These are phyloP conservation scores for Athripsodes cinereus DNA, from an alignment of 2,888 invertebrate species.

Conservation along the genomic window DNA sequence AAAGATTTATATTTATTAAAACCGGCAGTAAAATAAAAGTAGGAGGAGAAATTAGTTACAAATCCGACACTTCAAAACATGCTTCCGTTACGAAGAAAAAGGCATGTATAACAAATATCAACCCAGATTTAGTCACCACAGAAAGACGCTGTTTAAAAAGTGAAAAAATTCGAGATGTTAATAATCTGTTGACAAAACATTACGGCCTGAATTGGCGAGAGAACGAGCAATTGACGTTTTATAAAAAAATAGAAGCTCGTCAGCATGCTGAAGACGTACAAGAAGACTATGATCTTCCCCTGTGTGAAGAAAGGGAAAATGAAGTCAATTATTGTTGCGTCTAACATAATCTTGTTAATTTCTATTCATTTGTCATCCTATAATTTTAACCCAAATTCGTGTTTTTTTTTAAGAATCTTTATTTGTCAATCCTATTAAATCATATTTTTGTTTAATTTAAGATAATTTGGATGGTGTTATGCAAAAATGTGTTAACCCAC, in stretches of 20 bases:
- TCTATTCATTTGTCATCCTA: not conserved
- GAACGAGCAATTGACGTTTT: conserved; percentile 4
- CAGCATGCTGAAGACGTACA: not conserved
- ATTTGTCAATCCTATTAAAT: not conserved
- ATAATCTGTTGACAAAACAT: no score
- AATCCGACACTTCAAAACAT: not conserved
- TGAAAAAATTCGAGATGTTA: conserved; percentile 13
- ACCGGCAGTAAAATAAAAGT: conserved; percentile 1
- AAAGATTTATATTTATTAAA: conserved; percentile 9
- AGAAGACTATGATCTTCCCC: conserved; percentile 6
- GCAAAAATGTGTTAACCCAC: no score
- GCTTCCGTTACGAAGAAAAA: conserved; percentile 10
- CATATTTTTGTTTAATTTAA: not conserved
- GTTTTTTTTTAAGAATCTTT: not conserved
- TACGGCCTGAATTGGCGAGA: conserved; percentile 13
- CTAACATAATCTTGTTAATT: not conserved
- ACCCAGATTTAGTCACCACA: conserved; percentile 4
- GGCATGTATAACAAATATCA: not conserved
- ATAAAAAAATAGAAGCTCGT: conserved; percentile 3
- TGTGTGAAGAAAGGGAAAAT: conserved; percentile 8
- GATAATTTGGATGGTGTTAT: no score
- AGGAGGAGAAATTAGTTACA: conserved; percentile 8
- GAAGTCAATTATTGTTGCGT: conserved; percentile 2
- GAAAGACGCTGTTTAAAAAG: conserved; percentile 5
- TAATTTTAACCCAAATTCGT: not conserved